Percentiles rank a stretch among this genome's conserved stretches.
Evolutionary conservation across 1,140 invertebrate genomes (phyloP).

Genomic region (Microplitis demolitor): DNA sequence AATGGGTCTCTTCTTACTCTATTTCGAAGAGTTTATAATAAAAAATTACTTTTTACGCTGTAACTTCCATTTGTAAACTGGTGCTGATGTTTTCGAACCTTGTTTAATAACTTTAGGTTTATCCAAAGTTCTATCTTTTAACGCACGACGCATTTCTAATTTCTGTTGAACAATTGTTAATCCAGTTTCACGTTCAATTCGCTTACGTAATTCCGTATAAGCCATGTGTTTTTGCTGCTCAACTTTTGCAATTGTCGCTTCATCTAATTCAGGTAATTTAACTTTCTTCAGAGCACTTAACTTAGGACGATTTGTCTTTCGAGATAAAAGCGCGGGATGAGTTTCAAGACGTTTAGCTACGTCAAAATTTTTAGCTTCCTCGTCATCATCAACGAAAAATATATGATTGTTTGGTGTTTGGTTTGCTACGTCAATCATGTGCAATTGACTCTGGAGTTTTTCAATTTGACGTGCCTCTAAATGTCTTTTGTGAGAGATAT

Average conservation of each 20-base stretch:
- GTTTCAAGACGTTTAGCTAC: slow-evolving; percentile 76
- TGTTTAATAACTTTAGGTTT: slow-evolving; percentile 71
- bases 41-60: slow-evolving; percentile 71
- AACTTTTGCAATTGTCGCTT: slow-evolving; percentile 60
- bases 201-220: slow-evolving; percentile 81
- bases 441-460: slow-evolving; percentile 79
- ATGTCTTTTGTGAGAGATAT: slow-evolving; percentile 83
- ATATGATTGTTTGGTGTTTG: slow-evolving; percentile 75
- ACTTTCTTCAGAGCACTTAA: slow-evolving; percentile 67
- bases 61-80: slow-evolving; percentile 86
- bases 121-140: slow-evolving; percentile 70
- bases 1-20: not conserved
- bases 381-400: slow-evolving; percentile 78
- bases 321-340: slow-evolving; percentile 71
- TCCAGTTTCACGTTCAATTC: slow-evolving; percentile 82
- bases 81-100: slow-evolving; percentile 73
- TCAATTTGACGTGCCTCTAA: slow-evolving; percentile 89
- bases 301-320: slow-evolving; percentile 73
- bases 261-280: slow-evolving; percentile 64
- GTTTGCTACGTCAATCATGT: slow-evolving; percentile 78
- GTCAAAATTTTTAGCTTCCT: slow-evolving; percentile 72
- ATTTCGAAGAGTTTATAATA: not conserved
- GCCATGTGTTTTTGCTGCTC: slow-evolving; percentile 68
- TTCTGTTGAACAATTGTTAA: slow-evolving; percentile 82
- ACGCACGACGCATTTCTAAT: slow-evolving; percentile 76